Evolutionary conservation across 1,140 invertebrate genomes (phyloP).

Genomic region (Saccostrea cuccullata): DNA sequence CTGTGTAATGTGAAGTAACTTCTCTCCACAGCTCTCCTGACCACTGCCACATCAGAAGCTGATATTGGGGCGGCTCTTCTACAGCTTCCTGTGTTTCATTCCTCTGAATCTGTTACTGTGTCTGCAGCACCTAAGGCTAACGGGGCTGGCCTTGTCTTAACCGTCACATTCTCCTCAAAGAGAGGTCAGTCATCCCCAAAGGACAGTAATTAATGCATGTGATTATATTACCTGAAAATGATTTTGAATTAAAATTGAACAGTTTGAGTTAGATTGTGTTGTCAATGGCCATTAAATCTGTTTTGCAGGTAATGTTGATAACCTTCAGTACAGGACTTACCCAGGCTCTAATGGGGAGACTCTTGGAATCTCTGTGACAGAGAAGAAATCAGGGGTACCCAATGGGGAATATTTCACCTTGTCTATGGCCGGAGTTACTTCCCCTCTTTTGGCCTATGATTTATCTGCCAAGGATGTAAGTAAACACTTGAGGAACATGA

Average conservation of each 20-base stretch:
- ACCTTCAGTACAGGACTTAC: neutral
- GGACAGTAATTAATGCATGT: too few species aligned
- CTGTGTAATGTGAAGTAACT: neutral
- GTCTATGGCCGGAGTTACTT: conserved; percentile 55
- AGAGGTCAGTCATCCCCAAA: conserved; percentile 33
- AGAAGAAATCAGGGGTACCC: conserved; percentile 57
- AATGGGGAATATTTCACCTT: conserved; percentile 56
- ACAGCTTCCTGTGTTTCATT: conserved; percentile 40
- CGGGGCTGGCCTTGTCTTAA: conserved; percentile 18
- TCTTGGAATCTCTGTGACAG: conserved; percentile 51
- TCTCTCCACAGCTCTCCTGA: conserved; percentile 38
- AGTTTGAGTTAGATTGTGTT: neutral
- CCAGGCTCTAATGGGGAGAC: conserved; percentile 39
- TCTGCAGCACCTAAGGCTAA: neutral
- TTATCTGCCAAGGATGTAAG: conserved; percentile 59
- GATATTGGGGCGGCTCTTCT: conserved; percentile 45
- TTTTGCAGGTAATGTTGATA: conserved; percentile 49
- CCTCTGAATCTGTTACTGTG: conserved; percentile 45
- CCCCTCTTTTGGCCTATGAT: conserved; percentile 47
- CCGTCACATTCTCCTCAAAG: conserved; percentile 49
- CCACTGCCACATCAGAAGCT: conserved; percentile 5
- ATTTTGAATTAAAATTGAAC: too few species aligned
- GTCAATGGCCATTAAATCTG: neutral
- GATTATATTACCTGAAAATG: too few species aligned
- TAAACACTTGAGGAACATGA: neutral